Evolutionary conservation across 2,797 vertebrate genomes (phyloP), one percentile per base, ranked within the genome.

Genomic region (Bovichtus variegatus): DNA sequence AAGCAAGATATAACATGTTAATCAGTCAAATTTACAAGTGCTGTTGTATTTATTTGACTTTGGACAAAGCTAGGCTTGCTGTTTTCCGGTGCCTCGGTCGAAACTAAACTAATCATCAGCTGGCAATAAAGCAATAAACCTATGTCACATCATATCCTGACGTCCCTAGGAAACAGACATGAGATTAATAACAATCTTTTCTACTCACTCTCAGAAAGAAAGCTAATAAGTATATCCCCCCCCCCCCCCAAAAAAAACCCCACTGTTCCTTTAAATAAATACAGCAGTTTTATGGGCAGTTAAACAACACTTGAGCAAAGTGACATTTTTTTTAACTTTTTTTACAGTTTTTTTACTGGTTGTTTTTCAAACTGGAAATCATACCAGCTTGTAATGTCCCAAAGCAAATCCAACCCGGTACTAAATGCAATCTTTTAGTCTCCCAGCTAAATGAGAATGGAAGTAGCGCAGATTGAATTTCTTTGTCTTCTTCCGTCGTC

Each of bases 381-480:
- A n/a, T 36, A 38, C 0, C 40, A 69, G 51, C 43, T 2, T 63
- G 29, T 10, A 57, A 23, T 15, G 10, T 16, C 19, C n/a, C 0
- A 13, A 31, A 53, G 12, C 36, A 44, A 51, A 76, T 43, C 34
- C 40, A 50, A 71, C 15, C 47, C 68, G 29, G 38, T 25, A n/a
- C 16, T 40, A 40, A 34, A 54, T 43, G 12, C 25, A 55, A 9
- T 25, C 5, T 40, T 63, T 41, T 63, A 19, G 29, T 71, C 18
- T 53, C 4, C 27, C 25, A 10, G 23, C 34, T 73, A 41, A 72
- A 70, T 38, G 25, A 53, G 41, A 58, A 18, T 43, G 55, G 38
- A 81, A 63, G 55, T 77, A 16, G 38, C 21, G 27, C 61, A 63
- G 38, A 58, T 0, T 73, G 27, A 72, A 71, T 61, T 13, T 82